Evolutionary conservation across 2,888 invertebrate species (phyloP).

Genomic region (Drosophila pegasa): DNA sequence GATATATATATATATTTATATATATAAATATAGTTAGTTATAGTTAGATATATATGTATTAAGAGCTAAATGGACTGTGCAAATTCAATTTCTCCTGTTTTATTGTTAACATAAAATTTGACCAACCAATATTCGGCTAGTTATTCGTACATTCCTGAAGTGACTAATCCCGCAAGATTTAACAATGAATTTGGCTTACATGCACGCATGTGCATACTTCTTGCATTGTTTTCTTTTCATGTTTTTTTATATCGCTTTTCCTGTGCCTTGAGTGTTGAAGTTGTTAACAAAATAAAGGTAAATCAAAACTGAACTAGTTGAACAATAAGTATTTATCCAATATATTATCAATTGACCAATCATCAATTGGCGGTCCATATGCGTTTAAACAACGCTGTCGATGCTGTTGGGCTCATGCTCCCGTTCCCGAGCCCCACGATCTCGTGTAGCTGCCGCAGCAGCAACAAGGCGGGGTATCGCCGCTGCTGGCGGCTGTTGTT

Average conservation of each 20-base stretch:
- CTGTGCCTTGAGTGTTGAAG: slow-evolving; percentile 10
- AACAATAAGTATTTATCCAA: slow-evolving; percentile 47
- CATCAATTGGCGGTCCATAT: slow-evolving; percentile 26
- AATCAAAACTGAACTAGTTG: slow-evolving; percentile 53
- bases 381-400: slow-evolving; percentile 67
- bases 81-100: slow-evolving; percentile 28
- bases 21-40: slow-evolving; percentile 13
- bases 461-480: slow-evolving; percentile 34
- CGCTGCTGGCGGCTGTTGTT: slow-evolving; percentile 41
- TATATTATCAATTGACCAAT: slow-evolving; percentile 20
- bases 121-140: slow-evolving; percentile 25
- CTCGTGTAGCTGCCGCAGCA: slow-evolving; percentile 38
- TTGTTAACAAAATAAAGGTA: slow-evolving; percentile 49
- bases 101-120: slow-evolving; percentile 52
- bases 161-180: slow-evolving; percentile 21
- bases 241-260: not conserved
- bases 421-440: slow-evolving; percentile 29
- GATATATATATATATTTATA: slow-evolving; percentile 23
- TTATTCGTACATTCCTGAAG: slow-evolving; percentile 28
- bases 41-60: slow-evolving; percentile 20
- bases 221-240: not conserved
- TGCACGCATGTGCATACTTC: slow-evolving; percentile 8
- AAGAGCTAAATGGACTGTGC: slow-evolving; percentile 48
- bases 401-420: slow-evolving; percentile 42
- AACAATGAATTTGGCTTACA: slow-evolving; percentile 63